Conservation (phyloP, 1,140 invertebrate genomes). For the Drosophila paulistorum region DNA sequence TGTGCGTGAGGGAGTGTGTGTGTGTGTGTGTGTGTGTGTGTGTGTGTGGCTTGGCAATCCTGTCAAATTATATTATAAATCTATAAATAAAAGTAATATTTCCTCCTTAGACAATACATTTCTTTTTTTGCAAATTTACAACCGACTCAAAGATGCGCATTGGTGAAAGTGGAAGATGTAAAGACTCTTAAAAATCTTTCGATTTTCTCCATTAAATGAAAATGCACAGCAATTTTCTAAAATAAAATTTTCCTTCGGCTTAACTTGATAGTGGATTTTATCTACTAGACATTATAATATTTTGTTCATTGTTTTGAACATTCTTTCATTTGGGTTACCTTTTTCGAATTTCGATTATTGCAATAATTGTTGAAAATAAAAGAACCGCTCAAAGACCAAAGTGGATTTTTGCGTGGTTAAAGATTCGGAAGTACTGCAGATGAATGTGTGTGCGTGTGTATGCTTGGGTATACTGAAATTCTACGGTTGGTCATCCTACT, state of each 20-base stretch:
- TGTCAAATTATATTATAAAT: constrained; percentile 9
- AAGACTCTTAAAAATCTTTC: no score
- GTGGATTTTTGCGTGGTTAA: neutral
- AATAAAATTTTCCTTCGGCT: no score
- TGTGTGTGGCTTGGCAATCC: neutral
- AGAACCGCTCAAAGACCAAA: neutral
- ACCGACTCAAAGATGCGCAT: no score
- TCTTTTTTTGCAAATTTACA: neutral
- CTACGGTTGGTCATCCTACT: neutral
- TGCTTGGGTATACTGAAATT: constrained; percentile 1
- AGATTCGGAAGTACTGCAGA: neutral
- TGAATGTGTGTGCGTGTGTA: neutral
- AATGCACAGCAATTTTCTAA: no score
- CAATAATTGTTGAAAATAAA: neutral
- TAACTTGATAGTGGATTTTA: no score
- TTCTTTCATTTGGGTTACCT: no score
- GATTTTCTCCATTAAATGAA: no score
- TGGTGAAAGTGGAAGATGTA: no score
- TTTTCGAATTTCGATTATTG: neutral
- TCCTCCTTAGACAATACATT: neutral
- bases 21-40: neutral
- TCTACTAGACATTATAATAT: no score
- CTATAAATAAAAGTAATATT: constrained; percentile 10
- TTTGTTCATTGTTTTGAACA: no score
- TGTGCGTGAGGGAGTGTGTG: no score